Conservation (phyloP, 1,140 invertebrate genomes). For the Bombus pascuorum region DNA sequence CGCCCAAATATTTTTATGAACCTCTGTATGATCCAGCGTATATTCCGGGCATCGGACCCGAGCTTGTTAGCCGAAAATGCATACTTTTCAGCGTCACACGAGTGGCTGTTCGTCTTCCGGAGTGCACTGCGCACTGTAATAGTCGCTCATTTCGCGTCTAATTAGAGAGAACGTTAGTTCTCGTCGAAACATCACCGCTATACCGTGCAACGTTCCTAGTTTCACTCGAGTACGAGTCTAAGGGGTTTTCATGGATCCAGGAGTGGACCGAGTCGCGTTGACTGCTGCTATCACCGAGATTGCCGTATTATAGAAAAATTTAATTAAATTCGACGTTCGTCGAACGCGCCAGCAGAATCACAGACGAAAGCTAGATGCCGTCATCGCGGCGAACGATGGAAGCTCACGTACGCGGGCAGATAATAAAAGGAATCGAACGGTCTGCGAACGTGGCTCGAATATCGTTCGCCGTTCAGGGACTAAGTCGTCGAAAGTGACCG, state of each 20-base stretch:
- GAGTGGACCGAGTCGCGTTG: not conserved
- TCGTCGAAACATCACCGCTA: constrained; percentile 40
- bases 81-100: constrained; percentile 34
- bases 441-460: constrained; percentile 59
- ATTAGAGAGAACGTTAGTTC: constrained; percentile 63
- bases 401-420: constrained; percentile 56
- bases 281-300: constrained; percentile 67
- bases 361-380: not conserved
- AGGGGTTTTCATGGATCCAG: not conserved
- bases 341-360: not conserved
- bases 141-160: constrained; percentile 61
- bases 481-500: constrained; percentile 44
- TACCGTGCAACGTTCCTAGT: not conserved
- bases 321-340: constrained; percentile 71
- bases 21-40: not conserved
- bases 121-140: constrained; percentile 40
- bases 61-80: constrained; percentile 30
- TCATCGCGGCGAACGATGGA: constrained; percentile 7
- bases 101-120: constrained; percentile 29
- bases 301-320: constrained; percentile 71
- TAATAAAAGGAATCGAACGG: constrained; percentile 69
- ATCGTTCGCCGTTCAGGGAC: constrained; percentile 43
- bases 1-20: not conserved
- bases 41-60: not conserved
- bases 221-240: not conserved